These are phyloP conservation scores for Oreohelix idahoensis DNA, from an alignment of 1,140 invertebrate genomes.

Conservation along the genomic window DNA sequence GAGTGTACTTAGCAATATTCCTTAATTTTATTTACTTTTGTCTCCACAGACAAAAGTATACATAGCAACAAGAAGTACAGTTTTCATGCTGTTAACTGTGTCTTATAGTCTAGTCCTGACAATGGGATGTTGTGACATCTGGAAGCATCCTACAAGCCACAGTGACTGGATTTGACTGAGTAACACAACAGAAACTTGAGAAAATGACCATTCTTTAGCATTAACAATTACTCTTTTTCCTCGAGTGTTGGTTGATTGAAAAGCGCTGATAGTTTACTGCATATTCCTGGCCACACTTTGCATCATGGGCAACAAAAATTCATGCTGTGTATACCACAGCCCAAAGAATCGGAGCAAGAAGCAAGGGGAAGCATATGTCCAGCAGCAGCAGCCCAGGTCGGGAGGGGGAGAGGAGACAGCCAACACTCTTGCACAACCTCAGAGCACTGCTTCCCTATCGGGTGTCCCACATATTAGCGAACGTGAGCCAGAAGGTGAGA, in stretches of 20 bases:
- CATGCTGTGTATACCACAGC: conserved; percentile 72
- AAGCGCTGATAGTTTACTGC: background rate
- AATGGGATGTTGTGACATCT: background rate
- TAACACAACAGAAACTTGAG: background rate
- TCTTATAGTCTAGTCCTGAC: too few relatives aligned
- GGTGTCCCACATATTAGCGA: conserved; percentile 96
- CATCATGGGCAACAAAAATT: conserved; percentile 73
- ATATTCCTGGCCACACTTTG: background rate
- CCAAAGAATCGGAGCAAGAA: conserved; percentile 57
- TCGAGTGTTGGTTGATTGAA: background rate
- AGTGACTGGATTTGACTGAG: background rate
- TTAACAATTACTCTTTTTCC: background rate
- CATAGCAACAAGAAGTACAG: too few relatives aligned
- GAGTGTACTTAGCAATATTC: too few relatives aligned
- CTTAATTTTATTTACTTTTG: too few relatives aligned
- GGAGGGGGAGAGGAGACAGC: conserved; percentile 5
- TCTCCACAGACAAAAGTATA: too few relatives aligned
- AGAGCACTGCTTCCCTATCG: conserved; percentile 80
- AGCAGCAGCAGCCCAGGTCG: conserved; percentile 46
- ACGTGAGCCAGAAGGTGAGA: conserved; percentile 85
- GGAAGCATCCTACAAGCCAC: background rate
- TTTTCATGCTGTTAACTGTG: too few relatives aligned
- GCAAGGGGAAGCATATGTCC: conserved; percentile 68
- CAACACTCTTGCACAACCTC: conserved; percentile 38
- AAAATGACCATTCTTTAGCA: background rate